Evolutionary conservation across 2,888 invertebrate species (phyloP).

Genomic region (Encarsia formosa): DNA sequence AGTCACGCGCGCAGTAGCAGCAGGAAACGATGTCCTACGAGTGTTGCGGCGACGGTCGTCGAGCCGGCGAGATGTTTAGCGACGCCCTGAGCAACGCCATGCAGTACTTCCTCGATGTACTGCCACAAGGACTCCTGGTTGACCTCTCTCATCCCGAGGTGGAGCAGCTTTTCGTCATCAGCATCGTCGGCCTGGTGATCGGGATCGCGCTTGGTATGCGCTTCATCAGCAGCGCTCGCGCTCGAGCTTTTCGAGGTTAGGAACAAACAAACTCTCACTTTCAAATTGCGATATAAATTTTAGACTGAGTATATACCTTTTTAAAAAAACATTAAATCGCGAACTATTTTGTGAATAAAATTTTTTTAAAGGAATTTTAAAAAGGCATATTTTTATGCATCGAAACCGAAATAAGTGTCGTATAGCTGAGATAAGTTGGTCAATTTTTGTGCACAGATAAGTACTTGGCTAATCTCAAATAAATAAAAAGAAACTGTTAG

Average conservation of each 20-base stretch:
- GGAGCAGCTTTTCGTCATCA: neutral
- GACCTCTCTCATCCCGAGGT: no score
- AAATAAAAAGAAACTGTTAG: no score
- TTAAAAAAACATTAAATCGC: no score
- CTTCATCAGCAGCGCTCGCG: neutral
- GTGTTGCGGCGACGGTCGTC: constrained; percentile 39
- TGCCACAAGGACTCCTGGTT: neutral
- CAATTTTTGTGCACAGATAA: no score
- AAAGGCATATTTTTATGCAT: no score
- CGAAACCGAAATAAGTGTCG: no score
- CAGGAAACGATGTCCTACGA: constrained; percentile 39
- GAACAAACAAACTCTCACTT: neutral
- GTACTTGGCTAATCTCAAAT: no score
- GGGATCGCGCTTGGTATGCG: neutral
- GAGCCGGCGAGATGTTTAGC: constrained; percentile 29
- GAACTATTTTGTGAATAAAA: no score
- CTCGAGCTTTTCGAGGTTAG: constrained; percentile 7
- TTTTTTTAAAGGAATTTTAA: no score
- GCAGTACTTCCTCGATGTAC: neutral
- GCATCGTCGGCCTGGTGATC: neutral
- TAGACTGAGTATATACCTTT: no score
- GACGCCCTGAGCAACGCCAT: constrained; percentile 6
- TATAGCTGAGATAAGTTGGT: no score
- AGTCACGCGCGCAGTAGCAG: neutral
- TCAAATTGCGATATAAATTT: neutral